phyloP scores from a whole-genome alignment of 30 jellyfish, hydroid and myxozoan genomes.

The Aurelia aurita region DNA sequence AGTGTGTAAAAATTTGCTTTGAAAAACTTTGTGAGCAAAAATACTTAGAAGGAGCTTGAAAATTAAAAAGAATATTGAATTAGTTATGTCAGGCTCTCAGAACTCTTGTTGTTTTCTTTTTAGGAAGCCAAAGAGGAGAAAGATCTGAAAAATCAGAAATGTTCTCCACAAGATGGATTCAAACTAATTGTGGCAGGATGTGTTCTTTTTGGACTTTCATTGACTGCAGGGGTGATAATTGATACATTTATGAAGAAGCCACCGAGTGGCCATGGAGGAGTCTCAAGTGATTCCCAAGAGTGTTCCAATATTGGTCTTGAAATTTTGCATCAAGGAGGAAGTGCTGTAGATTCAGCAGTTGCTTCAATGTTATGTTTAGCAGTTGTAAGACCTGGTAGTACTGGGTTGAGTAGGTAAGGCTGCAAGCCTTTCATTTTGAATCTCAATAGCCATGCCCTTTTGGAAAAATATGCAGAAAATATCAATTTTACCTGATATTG shows the following conservation, averaged over 20 bases:
- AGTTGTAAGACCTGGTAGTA: conserved; percentile 52
- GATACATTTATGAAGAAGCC: conserved; percentile 65
- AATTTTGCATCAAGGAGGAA: conserved; percentile 51
- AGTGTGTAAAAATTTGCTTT: no score
- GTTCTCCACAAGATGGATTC: conserved; percentile 71
- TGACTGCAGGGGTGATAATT: conserved; percentile 67
- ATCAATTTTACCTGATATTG: no score
- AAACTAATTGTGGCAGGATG: conserved; percentile 82
- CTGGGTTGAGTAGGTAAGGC: conserved; percentile 72
- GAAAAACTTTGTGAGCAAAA: no score
- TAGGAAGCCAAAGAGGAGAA: conserved; percentile 27
- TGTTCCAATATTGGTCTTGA: conserved; percentile 71
- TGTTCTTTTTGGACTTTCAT: conserved; percentile 59
- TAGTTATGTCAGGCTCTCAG: not conserved
- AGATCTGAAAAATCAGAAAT: not conserved
- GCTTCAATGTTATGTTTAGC: conserved; percentile 61
- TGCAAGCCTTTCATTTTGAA: no score
- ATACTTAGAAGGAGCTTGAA: no score
- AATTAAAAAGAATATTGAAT: not conserved
- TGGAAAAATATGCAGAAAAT: no score
- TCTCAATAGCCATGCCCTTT: no score
- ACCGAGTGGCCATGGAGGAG: conserved; percentile 84
- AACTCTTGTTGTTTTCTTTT: not conserved
- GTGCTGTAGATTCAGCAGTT: conserved; percentile 78
- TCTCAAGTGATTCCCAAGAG: conserved; percentile 65